These are phyloP conservation scores for Caenorhabditis afra DNA, from an alignment of 2,888 invertebrate genomes.

Conservation along the genomic window DNA sequence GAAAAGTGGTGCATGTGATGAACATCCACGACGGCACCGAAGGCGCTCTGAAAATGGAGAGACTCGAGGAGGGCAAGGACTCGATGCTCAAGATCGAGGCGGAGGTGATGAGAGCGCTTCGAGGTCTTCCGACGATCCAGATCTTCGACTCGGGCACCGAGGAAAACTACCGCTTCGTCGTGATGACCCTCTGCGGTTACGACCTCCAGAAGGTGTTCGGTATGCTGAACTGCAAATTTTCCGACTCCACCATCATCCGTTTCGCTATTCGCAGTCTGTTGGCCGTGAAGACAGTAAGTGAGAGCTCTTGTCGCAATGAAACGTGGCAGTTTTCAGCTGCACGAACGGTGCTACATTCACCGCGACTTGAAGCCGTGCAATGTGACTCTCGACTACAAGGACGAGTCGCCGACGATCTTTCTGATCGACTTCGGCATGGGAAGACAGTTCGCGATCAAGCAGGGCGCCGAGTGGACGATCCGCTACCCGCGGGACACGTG, in stretches of 20 bases:
- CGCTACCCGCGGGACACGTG: conserved; percentile 43
- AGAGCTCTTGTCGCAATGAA: background rate
- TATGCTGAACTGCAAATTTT: conserved; percentile 28
- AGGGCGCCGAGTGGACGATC: conserved; percentile 21
- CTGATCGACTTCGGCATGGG: conserved; percentile 61
- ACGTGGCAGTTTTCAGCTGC: conserved; percentile 30
- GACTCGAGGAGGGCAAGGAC: conserved; percentile 22
- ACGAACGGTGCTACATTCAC: conserved; percentile 57
- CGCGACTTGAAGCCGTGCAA: conserved; percentile 63
- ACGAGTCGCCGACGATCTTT: conserved; percentile 37
- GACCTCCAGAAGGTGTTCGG: conserved; percentile 48
- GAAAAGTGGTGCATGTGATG: conserved; percentile 54
- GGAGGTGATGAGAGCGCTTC: conserved; percentile 40
- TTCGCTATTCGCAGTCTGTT: conserved; percentile 47
- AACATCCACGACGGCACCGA: conserved; percentile 42
- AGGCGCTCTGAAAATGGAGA: conserved; percentile 59
- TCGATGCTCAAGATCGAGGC: conserved; percentile 50
- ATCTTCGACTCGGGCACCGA: conserved; percentile 30
- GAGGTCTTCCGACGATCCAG: conserved; percentile 35
- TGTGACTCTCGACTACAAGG: conserved; percentile 43
- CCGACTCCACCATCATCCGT: conserved; percentile 59
- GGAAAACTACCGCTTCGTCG: conserved; percentile 37
- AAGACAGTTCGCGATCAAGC: conserved; percentile 25
- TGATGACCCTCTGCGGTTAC: conserved; percentile 60
- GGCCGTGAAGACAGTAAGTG: conserved; percentile 53